Conservation (phyloP, 2,888 invertebrate species). For the Pandemis heparana region DNA sequence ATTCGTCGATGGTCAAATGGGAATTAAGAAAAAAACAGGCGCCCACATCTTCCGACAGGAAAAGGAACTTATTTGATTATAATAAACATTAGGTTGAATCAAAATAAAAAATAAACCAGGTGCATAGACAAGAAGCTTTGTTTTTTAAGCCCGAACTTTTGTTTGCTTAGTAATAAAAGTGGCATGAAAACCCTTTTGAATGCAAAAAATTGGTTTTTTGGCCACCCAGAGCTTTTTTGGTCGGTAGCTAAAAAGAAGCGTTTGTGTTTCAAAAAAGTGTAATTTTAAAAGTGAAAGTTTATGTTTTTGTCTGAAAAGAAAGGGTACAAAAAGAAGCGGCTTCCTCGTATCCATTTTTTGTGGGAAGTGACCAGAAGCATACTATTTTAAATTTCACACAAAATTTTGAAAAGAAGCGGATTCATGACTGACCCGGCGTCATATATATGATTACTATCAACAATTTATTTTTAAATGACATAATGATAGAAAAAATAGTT, state of each 20-base stretch:
- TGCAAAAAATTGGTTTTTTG: slow-evolving; percentile 56
- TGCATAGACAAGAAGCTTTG: slow-evolving; percentile 65
- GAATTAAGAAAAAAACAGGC: slow-evolving; percentile 66
- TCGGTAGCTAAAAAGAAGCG: slow-evolving; percentile 61
- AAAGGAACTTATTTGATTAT: slow-evolving; percentile 84
- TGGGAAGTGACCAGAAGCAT: not conserved
- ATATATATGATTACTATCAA: not conserved
- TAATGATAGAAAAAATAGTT: no score
- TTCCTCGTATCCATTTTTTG: slow-evolving; percentile 11
- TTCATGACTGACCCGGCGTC: not conserved
- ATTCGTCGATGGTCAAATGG: slow-evolving; percentile 13
- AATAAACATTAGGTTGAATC: slow-evolving; percentile 74
- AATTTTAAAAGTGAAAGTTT: slow-evolving; percentile 73
- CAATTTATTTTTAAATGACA: not conserved
- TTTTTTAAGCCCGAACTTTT: slow-evolving; percentile 68
- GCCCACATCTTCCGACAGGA: slow-evolving; percentile 82
- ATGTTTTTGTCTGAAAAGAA: slow-evolving; percentile 48
- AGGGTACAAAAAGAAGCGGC: slow-evolving; percentile 43
- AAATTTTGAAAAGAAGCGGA: not conserved
- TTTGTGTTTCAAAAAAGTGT: slow-evolving; percentile 57
- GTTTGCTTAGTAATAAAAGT: slow-evolving; percentile 74
- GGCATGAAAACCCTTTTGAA: slow-evolving; percentile 65
- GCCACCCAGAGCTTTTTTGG: slow-evolving; percentile 55
- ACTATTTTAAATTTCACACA: not conserved
- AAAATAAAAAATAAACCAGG: slow-evolving; percentile 77